Base-by-base conservation (phyloP, 2,113 vertebrate genomes). In the Takifugu flavidus region DNA sequence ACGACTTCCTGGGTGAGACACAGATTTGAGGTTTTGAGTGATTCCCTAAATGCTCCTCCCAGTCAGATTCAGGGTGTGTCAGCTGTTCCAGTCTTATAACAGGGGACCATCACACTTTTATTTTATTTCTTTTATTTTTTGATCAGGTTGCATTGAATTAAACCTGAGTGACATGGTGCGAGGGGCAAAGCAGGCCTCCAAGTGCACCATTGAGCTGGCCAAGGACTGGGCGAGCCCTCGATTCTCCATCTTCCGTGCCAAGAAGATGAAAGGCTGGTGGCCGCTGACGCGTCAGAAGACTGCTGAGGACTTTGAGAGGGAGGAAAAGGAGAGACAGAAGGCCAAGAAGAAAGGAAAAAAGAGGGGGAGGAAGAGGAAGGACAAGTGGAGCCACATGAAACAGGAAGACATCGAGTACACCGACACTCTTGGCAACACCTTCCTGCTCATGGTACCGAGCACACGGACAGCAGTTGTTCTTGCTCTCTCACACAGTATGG, bases 231-330 rank as follows among this genome's bases (percentile, higher is more conserved):
- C 94, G 1, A 56, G 80, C 0, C 95, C 95, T 0, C 91, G 93
- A 44, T 92, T 94, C 79, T 96, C 93, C 27, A 92, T 99, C 80
- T 97, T 98, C 45, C 87, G 89, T 34, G 93, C 92, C 62, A 94
- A 94, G 69, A 92, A 94, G 55, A 89, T 95, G 91, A 91, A 89
- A 49, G 94, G 94, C 62, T 98, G 95, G 95, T 98, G 95, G 96
- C 96, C 94, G 0, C 88, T 98, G 47, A 88, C 92, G 75, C 96
- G 95, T 62, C 86, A 89, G 45, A 92, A 89, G 80, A 94, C 90
- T 13, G 87, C 87, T 0, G 91, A 95, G 72, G 94, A 96, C 0
- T 83, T 92, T 0, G 90, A 94, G 65, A 88, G 74, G 68, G 94
- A 95, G 74, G 91, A 91, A 56, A 87, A 77, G 14, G 91, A 94